phyloP scores from a whole-genome alignment of 2,797 vertebrate genomes.

The Halcyon badia region DNA sequence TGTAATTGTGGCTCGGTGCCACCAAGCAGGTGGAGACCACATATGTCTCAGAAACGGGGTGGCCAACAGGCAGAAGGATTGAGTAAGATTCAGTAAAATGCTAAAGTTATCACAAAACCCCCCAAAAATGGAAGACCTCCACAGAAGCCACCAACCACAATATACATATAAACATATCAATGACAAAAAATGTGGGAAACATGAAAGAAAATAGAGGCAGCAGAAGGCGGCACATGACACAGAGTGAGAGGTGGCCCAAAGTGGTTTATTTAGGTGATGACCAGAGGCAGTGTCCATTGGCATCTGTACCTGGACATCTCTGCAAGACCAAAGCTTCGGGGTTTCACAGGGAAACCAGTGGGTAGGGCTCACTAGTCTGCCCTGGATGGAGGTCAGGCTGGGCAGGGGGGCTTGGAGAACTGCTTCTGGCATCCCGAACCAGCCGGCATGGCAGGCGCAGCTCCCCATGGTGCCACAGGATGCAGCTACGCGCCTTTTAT shows the following conservation, averaged over 20 bases:
- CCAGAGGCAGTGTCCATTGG: background rate
- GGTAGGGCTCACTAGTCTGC: background rate
- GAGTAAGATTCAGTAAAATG: background rate
- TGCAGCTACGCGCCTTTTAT: background rate
- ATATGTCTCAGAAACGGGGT: background rate
- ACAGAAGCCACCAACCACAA: background rate
- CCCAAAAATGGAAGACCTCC: background rate
- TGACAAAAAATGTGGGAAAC: fast-evolving
- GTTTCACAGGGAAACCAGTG: background rate
- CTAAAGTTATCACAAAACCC: background rate
- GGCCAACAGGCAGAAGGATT: background rate
- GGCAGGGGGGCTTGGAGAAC: background rate
- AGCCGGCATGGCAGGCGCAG: fast-evolving
- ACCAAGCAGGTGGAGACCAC: background rate
- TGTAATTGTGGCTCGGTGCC: fast-evolving
- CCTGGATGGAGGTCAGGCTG: background rate
- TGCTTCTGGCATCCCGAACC: fast-evolving
- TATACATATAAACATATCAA: background rate
- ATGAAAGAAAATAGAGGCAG: background rate
- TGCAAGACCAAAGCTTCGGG: background rate
- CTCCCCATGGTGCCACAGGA: background rate
- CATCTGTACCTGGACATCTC: background rate
- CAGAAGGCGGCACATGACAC: background rate
- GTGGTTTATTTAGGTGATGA: background rate
- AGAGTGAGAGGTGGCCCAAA: background rate